phyloP scores from a whole-genome alignment of 2,888 invertebrate genomes.

The Hedychridium roseum region DNA sequence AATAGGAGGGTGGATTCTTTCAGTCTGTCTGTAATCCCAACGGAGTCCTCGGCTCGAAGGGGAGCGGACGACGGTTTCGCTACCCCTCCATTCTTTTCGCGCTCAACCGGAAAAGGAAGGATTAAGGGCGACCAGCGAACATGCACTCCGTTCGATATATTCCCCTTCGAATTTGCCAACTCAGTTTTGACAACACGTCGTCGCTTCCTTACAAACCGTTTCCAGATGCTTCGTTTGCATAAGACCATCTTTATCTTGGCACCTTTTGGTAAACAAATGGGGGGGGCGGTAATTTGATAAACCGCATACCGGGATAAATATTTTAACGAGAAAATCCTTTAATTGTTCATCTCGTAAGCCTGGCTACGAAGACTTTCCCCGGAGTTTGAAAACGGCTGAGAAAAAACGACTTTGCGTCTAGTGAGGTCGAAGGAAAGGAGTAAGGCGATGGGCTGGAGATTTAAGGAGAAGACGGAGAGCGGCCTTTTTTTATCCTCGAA shows the following conservation, averaged over 20 bases:
- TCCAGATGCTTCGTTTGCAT: too few species aligned
- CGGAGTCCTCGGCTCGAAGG: constrained; percentile 8
- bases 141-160: constrained; percentile 19
- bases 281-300: too few species aligned
- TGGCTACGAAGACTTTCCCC: too few species aligned
- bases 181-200: too few species aligned
- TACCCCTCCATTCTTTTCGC: constrained; percentile 7
- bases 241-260: too few species aligned
- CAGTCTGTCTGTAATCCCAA: constrained; percentile 25
- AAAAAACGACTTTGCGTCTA: not conserved
- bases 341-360: too few species aligned
- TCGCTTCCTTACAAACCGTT: too few species aligned
- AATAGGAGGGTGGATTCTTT: constrained; percentile 12
- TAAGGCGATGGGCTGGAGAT: not conserved
- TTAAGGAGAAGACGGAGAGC: constrained; percentile 15
- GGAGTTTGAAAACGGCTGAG: too few species aligned
- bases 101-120: constrained; percentile 22
- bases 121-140: constrained; percentile 23
- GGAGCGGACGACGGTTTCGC: not conserved
- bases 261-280: too few species aligned
- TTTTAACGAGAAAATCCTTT: too few species aligned
- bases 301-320: too few species aligned
- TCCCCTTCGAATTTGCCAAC: constrained; percentile 3
- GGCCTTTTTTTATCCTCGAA: constrained; percentile 26
- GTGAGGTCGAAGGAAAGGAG: not conserved